Percentiles rank a stretch among this genome's conserved stretches.
These are phyloP conservation scores for Drosophila borborema DNA, from an alignment of 2,888 invertebrate genomes.

Conservation along the genomic window DNA sequence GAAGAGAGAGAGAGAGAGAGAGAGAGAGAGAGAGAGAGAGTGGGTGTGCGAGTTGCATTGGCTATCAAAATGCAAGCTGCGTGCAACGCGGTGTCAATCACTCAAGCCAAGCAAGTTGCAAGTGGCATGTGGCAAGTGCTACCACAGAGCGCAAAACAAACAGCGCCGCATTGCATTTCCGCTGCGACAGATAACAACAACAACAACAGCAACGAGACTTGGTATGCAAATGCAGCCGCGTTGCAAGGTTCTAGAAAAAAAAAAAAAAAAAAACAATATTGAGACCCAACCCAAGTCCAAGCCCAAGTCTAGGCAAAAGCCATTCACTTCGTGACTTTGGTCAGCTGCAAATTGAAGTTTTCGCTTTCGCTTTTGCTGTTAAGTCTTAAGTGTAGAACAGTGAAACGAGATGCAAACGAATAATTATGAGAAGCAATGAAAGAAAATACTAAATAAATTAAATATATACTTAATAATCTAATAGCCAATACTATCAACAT, in stretches of 20 bases:
- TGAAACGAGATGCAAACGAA: conserved; percentile 26
- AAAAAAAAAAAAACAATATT: not conserved
- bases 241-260: conserved; percentile 38
- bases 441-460: too few relatives aligned
- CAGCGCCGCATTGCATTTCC: conserved; percentile 67
- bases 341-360: conserved; percentile 46
- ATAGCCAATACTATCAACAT: not conserved
- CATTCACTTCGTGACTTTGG: conserved; percentile 73
- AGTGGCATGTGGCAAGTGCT: conserved; percentile 37
- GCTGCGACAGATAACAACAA: conserved; percentile 69
- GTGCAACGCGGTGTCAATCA: conserved; percentile 74
- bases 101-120: conserved; percentile 21
- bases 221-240: conserved; percentile 65
- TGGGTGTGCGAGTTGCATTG: not conserved
- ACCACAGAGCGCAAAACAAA: conserved; percentile 45
- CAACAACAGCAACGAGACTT: conserved; percentile 33
- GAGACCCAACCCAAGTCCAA: conserved; percentile 22
- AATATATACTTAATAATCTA: too few relatives aligned
- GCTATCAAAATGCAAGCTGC: conserved; percentile 72
- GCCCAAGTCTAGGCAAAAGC: conserved; percentile 12
- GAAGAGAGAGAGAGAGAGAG: not conserved
- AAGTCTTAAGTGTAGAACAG: not conserved
- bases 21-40: not conserved
- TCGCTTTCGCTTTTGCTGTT: conserved; percentile 55
- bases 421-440: not conserved